These are phyloP conservation scores for Vandiemenella viatica DNA, from an alignment of 2,888 invertebrate genomes.

Conservation along the genomic window DNA sequence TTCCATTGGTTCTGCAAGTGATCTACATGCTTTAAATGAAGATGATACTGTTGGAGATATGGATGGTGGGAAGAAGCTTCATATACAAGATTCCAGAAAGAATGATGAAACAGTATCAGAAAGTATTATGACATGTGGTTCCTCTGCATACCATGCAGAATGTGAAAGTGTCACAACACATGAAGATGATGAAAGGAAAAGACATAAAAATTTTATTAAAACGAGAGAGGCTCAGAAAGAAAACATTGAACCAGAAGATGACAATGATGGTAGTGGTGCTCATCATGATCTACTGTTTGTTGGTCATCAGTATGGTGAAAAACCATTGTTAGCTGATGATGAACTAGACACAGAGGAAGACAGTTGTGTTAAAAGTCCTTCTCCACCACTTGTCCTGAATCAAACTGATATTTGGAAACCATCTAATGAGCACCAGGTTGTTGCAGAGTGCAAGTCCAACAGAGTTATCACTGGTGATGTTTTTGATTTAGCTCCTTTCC, in stretches of 20 bases:
- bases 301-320: slow-evolving; percentile 60
- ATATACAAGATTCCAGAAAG: slow-evolving; percentile 22
- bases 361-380: slow-evolving; percentile 11
- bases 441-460: slow-evolving; percentile 19
- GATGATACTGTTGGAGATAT: slow-evolving; percentile 31
- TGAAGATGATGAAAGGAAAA: slow-evolving; percentile 32
- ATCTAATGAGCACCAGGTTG: slow-evolving; percentile 20
- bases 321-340: slow-evolving; percentile 58
- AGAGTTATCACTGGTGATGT: slow-evolving; percentile 36
- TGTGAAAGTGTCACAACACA: slow-evolving; percentile 51
- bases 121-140: slow-evolving; percentile 47
- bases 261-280: slow-evolving; percentile 4
- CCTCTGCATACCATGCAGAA: slow-evolving; percentile 55
- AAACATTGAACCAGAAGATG: slow-evolving; percentile 3
- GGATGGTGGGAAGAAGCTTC: slow-evolving; percentile 26
- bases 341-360: slow-evolving; percentile 48
- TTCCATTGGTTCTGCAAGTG: slow-evolving; percentile 58
- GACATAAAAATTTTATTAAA: slow-evolving; percentile 20
- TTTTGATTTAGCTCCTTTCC: slow-evolving; percentile 55
- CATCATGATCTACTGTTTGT: slow-evolving; percentile 42
- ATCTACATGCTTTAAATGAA: slow-evolving; percentile 41
- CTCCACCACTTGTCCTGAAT: slow-evolving; percentile 1
- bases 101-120: slow-evolving; percentile 27
- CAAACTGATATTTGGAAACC: neutral
- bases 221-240: slow-evolving; percentile 22